phyloP scores from a whole-genome alignment of 2,888 invertebrate species.

The Synergus umbraculus region DNA sequence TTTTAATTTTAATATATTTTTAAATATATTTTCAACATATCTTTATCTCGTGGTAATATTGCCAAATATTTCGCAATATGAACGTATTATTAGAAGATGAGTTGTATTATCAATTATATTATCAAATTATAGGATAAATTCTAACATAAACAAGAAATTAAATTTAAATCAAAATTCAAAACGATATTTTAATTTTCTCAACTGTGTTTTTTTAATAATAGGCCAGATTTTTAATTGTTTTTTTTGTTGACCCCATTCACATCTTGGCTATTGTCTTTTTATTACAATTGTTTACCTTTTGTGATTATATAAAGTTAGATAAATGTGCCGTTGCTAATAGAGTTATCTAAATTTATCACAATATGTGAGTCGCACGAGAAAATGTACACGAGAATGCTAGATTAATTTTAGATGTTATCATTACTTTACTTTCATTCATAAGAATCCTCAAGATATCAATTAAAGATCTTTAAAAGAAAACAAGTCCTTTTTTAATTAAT shows the following conservation, averaged over 20 bases:
- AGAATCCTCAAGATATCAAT: background rate
- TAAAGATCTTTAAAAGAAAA: too few species aligned
- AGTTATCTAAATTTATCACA: background rate
- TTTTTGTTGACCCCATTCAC: background rate
- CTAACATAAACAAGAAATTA: too few species aligned
- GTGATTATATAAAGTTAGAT: slow-evolving; percentile 1
- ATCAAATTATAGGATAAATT: background rate
- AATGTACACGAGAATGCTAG: background rate
- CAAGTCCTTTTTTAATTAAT: background rate
- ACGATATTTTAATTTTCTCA: background rate
- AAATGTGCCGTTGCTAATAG: background rate
- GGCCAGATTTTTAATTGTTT: background rate
- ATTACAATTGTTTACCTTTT: background rate
- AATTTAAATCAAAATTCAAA: background rate
- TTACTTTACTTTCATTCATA: slow-evolving; percentile 8
- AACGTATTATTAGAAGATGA: too few species aligned
- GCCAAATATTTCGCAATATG: too few species aligned
- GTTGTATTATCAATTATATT: background rate
- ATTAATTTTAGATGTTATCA: slow-evolving; percentile 3
- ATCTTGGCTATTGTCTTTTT: background rate
- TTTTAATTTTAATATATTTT: too few species aligned
- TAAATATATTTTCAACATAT: too few species aligned
- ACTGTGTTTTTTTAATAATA: background rate
- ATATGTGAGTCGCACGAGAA: background rate
- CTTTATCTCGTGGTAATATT: too few species aligned